Conservation (phyloP, 2,113 vertebrate genomes). For the Notechis scutatus region DNA sequence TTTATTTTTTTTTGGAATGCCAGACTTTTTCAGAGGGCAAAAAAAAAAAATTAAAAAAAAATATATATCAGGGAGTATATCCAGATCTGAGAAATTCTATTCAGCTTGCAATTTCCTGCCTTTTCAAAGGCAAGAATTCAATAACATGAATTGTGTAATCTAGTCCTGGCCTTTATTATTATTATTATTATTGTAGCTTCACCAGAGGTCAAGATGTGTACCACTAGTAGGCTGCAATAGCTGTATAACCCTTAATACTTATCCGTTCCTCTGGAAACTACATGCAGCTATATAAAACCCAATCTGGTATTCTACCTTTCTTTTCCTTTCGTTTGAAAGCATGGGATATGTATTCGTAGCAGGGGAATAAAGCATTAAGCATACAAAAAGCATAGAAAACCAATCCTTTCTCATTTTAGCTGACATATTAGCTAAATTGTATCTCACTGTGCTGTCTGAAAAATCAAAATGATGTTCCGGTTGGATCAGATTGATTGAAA, state of each 20-base stretch:
- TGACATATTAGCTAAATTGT: not conserved
- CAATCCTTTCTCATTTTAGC: not conserved
- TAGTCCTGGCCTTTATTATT: not conserved
- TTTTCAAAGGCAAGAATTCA: not conserved
- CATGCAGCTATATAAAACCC: not conserved
- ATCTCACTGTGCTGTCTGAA: not conserved
- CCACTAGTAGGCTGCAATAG: not conserved
- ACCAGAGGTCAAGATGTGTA: not conserved
- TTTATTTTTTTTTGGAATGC: not conserved
- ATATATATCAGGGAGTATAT: no score
- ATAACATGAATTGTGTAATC: not conserved
- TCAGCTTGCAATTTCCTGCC: conserved; percentile 3
- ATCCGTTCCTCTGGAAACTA: not conserved
- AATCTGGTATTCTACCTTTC: not conserved
- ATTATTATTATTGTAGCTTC: not conserved
- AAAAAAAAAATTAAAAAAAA: not conserved
- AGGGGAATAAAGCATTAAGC: not conserved
- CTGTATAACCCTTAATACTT: not conserved
- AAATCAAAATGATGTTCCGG: not conserved
- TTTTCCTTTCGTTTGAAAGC: not conserved
- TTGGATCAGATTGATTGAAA: not conserved
- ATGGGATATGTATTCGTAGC: not conserved
- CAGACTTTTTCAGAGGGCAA: not conserved
- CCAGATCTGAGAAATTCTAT: not conserved
- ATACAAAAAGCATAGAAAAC: not conserved